Percentiles rank a stretch among this genome's conserved stretches.
These are phyloP conservation scores for Psilopsiagon aymara DNA, from an alignment of 2,113 vertebrate genomes.

Conservation along the genomic window DNA sequence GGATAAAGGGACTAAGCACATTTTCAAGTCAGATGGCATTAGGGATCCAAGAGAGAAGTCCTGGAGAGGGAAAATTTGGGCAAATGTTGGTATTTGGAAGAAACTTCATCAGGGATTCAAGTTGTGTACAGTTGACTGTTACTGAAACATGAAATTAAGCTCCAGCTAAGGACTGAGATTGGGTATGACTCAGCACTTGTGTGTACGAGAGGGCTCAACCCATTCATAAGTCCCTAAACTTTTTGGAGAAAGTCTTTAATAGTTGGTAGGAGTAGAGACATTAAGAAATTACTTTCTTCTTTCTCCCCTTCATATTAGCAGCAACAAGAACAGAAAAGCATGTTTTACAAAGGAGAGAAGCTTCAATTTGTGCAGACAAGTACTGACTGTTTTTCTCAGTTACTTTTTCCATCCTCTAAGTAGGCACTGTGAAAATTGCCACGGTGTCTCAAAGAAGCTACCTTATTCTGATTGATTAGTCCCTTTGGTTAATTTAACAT, in stretches of 20 bases:
- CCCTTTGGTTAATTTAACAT: background rate
- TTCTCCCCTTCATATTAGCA: background rate
- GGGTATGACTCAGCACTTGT: background rate
- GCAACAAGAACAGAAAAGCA: background rate
- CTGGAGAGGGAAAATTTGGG: background rate
- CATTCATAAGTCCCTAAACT: background rate
- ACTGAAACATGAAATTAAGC: background rate
- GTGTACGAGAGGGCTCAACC: background rate
- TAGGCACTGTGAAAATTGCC: background rate
- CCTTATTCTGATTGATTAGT: conserved; percentile 5
- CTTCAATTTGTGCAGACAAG: background rate
- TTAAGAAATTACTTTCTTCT: background rate
- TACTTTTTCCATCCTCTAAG: background rate
- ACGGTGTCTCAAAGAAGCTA: accelerated
- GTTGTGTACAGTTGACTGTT: background rate
- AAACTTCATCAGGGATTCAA: background rate
- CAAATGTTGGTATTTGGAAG: background rate
- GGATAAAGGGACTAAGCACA: background rate
- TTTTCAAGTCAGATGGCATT: conserved; percentile 1
- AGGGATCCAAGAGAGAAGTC: background rate
- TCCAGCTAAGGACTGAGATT: background rate
- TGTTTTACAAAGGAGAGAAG: background rate
- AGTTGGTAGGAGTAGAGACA: background rate
- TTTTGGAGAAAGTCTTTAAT: background rate
- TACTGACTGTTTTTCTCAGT: background rate